A percentile compares a stretch with the other conserved stretches of the same genome.
Conservation (phyloP, 2,888 invertebrate genomes). For the Tanypteryx hageni region DNA sequence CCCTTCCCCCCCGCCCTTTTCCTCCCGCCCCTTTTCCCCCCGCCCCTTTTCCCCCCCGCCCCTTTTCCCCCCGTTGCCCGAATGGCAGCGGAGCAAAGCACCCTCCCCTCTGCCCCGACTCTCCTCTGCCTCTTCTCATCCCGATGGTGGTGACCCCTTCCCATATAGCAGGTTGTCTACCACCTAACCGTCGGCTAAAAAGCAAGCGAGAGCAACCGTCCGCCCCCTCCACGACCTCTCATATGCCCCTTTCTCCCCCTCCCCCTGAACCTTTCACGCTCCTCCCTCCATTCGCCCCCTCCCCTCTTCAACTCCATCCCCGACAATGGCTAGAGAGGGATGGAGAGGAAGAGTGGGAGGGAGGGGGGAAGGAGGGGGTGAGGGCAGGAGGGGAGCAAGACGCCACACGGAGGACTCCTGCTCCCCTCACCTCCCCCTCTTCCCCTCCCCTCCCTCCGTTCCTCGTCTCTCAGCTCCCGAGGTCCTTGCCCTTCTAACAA, state of each 20-base stretch:
- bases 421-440: background rate
- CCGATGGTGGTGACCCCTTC: background rate
- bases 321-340: background rate
- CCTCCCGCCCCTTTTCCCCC: background rate
- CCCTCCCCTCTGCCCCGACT: background rate
- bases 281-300: too few relatives aligned
- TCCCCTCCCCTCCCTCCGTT: background rate
- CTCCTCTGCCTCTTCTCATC: background rate
- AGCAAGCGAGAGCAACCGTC: slow-evolving; percentile 9
- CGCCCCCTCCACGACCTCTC: background rate
- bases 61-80: background rate
- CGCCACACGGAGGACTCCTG: background rate
- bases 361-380: too few relatives aligned
- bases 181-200: slow-evolving; percentile 26
- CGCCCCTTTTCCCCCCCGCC: background rate
- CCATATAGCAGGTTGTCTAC: background rate
- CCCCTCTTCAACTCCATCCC: background rate
- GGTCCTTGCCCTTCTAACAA: slow-evolving; percentile 35
- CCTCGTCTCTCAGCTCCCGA: background rate
- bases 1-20: background rate
- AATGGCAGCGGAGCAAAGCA: background rate
- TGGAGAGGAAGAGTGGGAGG: background rate
- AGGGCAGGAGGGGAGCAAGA: background rate
- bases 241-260: too few relatives aligned
- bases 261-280: too few relatives aligned